Conservation (phyloP, 2,113 vertebrate genomes). For the Piaya cayana region DNA sequence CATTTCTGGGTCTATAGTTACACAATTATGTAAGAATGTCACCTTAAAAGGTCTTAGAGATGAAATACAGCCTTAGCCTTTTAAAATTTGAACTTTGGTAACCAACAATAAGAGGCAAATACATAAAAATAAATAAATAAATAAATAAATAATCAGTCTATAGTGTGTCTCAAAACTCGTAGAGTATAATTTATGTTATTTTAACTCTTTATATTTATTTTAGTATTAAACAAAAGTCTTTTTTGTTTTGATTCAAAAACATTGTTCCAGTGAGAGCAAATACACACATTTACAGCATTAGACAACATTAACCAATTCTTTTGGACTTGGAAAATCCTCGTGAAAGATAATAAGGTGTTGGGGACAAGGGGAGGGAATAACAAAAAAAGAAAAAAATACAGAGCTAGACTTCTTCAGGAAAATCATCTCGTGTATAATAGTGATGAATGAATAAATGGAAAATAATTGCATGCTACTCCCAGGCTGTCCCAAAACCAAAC, state of each 20-base stretch:
- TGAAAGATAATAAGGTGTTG: not conserved
- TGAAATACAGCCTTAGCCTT: not conserved
- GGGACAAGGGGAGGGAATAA: no score
- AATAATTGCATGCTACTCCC: not conserved
- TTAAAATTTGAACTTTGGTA: not conserved
- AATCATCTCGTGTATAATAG: not conserved
- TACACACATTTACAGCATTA: not conserved
- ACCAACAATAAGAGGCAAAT: not conserved
- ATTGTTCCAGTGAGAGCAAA: not conserved
- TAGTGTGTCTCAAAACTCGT: not conserved
- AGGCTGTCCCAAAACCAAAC: not conserved
- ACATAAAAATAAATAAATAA: no score
- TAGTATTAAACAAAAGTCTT: not conserved
- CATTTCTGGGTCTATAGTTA: not conserved
- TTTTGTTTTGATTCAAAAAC: not conserved
- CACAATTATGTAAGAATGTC: not conserved
- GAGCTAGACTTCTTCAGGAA: not conserved
- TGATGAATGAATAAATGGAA: not conserved
- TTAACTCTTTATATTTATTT: not conserved
- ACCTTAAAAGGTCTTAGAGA: not conserved
- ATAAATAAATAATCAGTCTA: not conserved
- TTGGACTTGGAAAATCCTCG: not conserved
- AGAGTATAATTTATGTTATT: not conserved
- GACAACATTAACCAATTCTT: not conserved
- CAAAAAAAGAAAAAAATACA: accelerated